Evolutionary conservation across 1,140 invertebrate species (phyloP), one percentile per base, ranked within the genome.

Genomic region (Platorchestia sp.): DNA sequence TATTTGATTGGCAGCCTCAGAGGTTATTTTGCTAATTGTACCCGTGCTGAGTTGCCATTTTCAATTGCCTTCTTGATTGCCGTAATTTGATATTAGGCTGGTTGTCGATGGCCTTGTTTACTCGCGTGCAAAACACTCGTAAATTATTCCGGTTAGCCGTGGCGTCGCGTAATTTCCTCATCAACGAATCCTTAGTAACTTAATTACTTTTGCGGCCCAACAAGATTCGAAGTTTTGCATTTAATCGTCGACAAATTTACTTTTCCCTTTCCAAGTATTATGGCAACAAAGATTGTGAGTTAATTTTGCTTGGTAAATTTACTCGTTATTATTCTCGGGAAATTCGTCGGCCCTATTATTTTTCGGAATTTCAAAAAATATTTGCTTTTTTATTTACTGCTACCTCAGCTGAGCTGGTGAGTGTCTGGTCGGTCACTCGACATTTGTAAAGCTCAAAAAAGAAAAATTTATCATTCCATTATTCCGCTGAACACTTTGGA

Each of bases 1-100:
- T 93, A 93, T 93, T 93, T 93, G 91, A 93, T 93, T 93, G 91
- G 91, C 91, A 45, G 91, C 43, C 91, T 93, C 43, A 45, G 40
- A 93, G 91, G 91, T 93, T 45, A 93, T 93, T 93, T 93, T 93
- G 41, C 91, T 93, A 93, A 93, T 93, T 93, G 91, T 93, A 44
- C 43, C 45, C 91, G 43, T 45, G 91, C 45, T 93, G 43, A 45
- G 91, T 93, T 93, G 91, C 43, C 45, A 45, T 93, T 93, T 93
- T 47, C 91, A 93, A 93, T 93, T 93, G 91, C 91, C 3, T 93
- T 36, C 91, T 45, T 93, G 91, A 93, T 93, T 93, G 91, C 43
- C 91, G 45, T 45, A 93, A 75, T 75, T 75, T 75, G 59, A 75
- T 75, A 75, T 75, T 75, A 75, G 59, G 59, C 59, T 75, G 14